A percentile compares a stretch with the other conserved stretches of the same genome.
Evolutionary conservation across 2,797 vertebrate species (phyloP).

Genomic region (Scolopax bukidnonensis): DNA sequence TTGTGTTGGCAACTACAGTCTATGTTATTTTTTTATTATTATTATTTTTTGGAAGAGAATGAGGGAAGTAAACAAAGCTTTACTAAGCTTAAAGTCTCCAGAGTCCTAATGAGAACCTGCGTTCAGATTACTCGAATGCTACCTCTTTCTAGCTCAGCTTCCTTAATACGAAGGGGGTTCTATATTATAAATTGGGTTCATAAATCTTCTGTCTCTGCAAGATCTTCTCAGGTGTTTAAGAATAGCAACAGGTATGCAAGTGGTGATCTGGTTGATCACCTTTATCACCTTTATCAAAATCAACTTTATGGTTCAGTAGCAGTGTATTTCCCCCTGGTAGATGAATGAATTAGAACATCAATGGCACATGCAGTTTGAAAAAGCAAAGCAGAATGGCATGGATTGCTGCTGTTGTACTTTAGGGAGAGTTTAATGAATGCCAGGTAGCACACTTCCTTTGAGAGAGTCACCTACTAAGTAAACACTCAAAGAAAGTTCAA

Average conservation of each 20-base stretch:
- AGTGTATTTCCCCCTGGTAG: neutral
- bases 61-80: neutral
- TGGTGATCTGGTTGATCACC: neutral
- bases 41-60: neutral
- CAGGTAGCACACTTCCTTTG: neutral
- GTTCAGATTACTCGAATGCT: neutral
- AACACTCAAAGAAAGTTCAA: neutral
- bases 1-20: neutral
- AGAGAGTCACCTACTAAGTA: neutral
- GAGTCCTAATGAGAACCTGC: neutral
- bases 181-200: neutral
- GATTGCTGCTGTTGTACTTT: neutral
- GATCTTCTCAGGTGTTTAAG: neutral
- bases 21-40: neutral
- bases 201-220: neutral
- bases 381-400: neutral
- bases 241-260: neutral
- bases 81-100: neutral
- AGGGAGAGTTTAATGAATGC: neutral
- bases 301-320: neutral
- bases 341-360: neutral
- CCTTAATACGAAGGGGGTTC: neutral
- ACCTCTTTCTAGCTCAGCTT: neutral
- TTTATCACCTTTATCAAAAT: neutral
- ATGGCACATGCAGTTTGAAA: neutral